Percentiles rank a stretch among this genome's conserved stretches.
These are phyloP conservation scores for Archips xylosteana DNA, from an alignment of 2,888 invertebrate species.

Conservation along the genomic window DNA sequence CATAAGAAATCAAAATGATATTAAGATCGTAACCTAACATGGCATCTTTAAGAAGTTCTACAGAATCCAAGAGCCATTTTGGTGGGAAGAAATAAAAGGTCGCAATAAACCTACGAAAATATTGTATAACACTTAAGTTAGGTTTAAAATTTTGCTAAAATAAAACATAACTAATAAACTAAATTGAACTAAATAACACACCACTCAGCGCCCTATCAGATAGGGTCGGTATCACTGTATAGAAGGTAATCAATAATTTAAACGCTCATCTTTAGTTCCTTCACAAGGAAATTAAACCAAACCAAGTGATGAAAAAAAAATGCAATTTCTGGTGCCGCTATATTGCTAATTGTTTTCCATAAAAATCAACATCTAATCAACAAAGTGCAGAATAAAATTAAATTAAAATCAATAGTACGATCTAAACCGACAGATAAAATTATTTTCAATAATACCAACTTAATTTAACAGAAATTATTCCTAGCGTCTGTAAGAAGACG, in stretches of 20 bases:
- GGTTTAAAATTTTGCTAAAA: slow-evolving; percentile 85
- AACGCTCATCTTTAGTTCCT: slow-evolving; percentile 65
- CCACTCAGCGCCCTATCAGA: slow-evolving; percentile 78
- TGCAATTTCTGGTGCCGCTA: slow-evolving; percentile 81
- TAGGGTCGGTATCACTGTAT: slow-evolving; percentile 81
- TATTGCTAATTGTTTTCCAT: slow-evolving; percentile 73
- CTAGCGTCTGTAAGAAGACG: slow-evolving; percentile 65
- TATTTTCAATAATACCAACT: slow-evolving; percentile 84
- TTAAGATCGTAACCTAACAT: slow-evolving; percentile 71
- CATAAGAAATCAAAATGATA: slow-evolving; percentile 67
- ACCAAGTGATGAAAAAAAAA: slow-evolving; percentile 70
- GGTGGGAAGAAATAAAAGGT: slow-evolving; percentile 83
- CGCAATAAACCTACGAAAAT: slow-evolving; percentile 80
- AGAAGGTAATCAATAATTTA: slow-evolving; percentile 77
- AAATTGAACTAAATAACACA: slow-evolving; percentile 86
- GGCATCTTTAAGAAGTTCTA: slow-evolving; percentile 67
- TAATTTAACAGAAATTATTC: slow-evolving; percentile 83
- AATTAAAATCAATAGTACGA: slow-evolving; percentile 83
- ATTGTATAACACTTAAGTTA: slow-evolving; percentile 84
- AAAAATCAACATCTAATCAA: slow-evolving; percentile 82
- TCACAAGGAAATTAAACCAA: slow-evolving; percentile 68
- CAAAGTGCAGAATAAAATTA: slow-evolving; percentile 84
- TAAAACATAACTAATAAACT: slow-evolving; percentile 86
- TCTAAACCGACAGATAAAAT: slow-evolving; percentile 83
- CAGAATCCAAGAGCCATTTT: slow-evolving; percentile 74